Base-by-base conservation (phyloP, 2,797 vertebrate genomes). In the Morelia viridis region DNA sequence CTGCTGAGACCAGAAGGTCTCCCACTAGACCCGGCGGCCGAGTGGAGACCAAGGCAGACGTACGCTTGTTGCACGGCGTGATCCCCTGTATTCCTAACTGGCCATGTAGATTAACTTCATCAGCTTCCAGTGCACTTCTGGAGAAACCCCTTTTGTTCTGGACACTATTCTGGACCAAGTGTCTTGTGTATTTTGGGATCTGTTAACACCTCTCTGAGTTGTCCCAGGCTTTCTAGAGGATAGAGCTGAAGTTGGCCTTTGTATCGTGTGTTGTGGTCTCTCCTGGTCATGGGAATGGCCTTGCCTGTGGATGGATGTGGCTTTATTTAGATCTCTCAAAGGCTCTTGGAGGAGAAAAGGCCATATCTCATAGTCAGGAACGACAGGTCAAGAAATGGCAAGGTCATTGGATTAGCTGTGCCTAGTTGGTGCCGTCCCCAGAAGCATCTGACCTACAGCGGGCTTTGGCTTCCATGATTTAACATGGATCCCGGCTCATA, bases 131-230 rank as follows among this genome's bases (percentile, higher is more conserved):
- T 41, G 19, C 53, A 62, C 46, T 89, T 50, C 10, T 28, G 88
- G 68, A 64, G 50, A 56, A 64, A 53, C 12, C 64, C 64, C 57
- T 57, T 60, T 22, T 50, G 50, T 71, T 50, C 57, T 35, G 64
- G 50, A 56, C 24, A 24, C 50, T 46, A 22, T 24, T 71, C 88
- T 58, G 88, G 88, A 89, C 64, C 64, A 89, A 89, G 57, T 35
- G n/a, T 58, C 64, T 71, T 71, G n/a, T 71, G 53, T 57, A 26
- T 19, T 71, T 71, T 89, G 88, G 88, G 50, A 35, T 71, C 88
- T 89, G 88, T 71, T 71, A 89, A 89, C 88, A 35, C 88, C 88
- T 89, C 65, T 35, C 88, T 57, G 53, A 89, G 64, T 56, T 19
- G 46, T 64, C 68, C 62, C 88, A 89, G 88, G 62, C 88, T 56